phyloP scores from a whole-genome alignment of 92 coral and sea anemone species.

The Porites rus region DNA sequence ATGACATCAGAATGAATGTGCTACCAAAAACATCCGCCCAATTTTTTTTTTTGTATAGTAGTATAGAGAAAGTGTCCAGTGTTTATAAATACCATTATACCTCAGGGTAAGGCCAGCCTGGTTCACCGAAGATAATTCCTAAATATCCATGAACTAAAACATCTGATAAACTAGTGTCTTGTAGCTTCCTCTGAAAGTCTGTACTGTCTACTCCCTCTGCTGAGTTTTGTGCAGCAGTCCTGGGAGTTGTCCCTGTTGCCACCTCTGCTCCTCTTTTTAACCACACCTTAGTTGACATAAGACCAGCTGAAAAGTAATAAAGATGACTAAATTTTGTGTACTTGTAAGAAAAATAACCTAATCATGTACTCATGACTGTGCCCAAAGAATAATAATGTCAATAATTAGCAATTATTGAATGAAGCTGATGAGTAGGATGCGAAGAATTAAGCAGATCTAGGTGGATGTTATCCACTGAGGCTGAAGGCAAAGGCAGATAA shows the following conservation, averaged over 20 bases:
- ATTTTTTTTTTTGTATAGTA: too few relatives aligned
- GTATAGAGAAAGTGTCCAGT: not conserved
- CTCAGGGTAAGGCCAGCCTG: constrained; percentile 98
- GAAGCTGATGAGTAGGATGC: too few relatives aligned
- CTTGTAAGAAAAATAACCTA: too few relatives aligned
- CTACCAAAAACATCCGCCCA: too few relatives aligned
- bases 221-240: constrained; percentile 32
- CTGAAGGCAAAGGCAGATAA: too few relatives aligned
- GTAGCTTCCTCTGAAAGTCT: constrained; percentile 58
- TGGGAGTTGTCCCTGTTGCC: constrained; percentile 34
- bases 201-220: constrained; percentile 52
- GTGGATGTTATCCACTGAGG: too few relatives aligned
- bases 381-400: too few relatives aligned
- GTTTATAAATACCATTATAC: constrained; percentile 32
- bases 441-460: too few relatives aligned
- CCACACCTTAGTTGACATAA: constrained; percentile 92
- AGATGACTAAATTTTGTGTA: too few relatives aligned
- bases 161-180: constrained; percentile 61
- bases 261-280: constrained; percentile 75
- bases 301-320: constrained; percentile 62
- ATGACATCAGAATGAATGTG: too few relatives aligned
- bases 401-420: too few relatives aligned
- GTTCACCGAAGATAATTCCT: constrained; percentile 92
- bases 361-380: too few relatives aligned
- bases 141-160: constrained; percentile 78